These are phyloP conservation scores for Lissocephala sabroskyi DNA, from an alignment of 2,888 invertebrate genomes.

Conservation along the genomic window DNA sequence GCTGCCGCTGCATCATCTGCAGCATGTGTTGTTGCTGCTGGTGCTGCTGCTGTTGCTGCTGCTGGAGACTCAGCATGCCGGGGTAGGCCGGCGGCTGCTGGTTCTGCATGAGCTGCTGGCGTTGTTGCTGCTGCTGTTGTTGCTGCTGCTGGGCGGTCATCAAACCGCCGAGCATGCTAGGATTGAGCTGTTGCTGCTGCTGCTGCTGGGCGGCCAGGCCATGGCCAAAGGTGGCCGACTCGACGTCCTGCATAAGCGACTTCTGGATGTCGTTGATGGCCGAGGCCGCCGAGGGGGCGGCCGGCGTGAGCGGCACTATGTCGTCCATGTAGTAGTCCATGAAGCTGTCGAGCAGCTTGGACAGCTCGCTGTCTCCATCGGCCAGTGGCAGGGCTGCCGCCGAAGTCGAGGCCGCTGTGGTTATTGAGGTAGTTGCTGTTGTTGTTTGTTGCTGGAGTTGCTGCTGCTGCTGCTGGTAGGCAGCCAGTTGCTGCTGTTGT, in stretches of 20 bases:
- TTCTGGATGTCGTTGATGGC: constrained; percentile 93
- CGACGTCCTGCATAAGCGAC: constrained; percentile 91
- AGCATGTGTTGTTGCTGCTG: constrained; percentile 47
- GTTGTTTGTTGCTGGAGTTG: constrained; percentile 35
- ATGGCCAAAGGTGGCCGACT: constrained; percentile 74
- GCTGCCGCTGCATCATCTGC: constrained; percentile 39
- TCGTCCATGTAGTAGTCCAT: constrained; percentile 84
- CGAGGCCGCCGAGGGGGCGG: constrained; percentile 62
- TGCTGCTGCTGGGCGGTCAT: constrained; percentile 34
- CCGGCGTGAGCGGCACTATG: constrained; percentile 57
- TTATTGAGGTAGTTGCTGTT: constrained; percentile 70
- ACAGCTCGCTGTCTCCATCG: constrained; percentile 79
- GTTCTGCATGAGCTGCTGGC: constrained; percentile 50
- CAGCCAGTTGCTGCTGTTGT: constrained; percentile 47
- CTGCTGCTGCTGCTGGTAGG: constrained; percentile 38
- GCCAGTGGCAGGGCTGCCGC: constrained; percentile 41
- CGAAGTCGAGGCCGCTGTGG: constrained; percentile 52
- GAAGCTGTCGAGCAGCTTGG: constrained; percentile 88
- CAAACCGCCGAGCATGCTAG: too few species aligned
- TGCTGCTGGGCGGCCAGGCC: constrained; percentile 38
- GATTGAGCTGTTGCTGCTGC: constrained; percentile 31
- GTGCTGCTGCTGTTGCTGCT: constrained; percentile 53
- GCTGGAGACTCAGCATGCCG: constrained; percentile 54
- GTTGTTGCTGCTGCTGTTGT: constrained; percentile 47
- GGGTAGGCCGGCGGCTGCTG: constrained; percentile 67